Evolutionary conservation across 2,888 invertebrate species (phyloP), one percentile per base, ranked within the genome.

Genomic region (Salpingus planirostris): DNA sequence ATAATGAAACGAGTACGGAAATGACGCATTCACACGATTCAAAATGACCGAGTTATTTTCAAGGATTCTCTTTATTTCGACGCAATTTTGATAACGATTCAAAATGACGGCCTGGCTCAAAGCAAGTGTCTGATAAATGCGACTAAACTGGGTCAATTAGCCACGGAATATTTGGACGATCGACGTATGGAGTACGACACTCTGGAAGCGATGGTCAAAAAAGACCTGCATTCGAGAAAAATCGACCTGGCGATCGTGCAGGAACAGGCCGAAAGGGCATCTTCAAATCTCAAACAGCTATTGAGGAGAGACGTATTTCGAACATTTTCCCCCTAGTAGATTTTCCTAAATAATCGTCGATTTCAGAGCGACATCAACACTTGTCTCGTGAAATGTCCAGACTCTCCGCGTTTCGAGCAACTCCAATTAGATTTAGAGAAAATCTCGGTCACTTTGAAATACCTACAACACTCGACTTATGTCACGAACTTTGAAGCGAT

Each of bases 61-160:
- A 21, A 78, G 79, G 80, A 81, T 50, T 68, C 76, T 0, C 66
- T 74, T 4, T 76, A 76, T 49, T 79, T 75, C 46, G 76, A 78
- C 26, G 72, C 72, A 1, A 72, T 80, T 2, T 54, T 80, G 31
- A 68, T 69, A 21, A 70, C 72, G 1, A 56, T 80, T 26, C 69
- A 70, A 46, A 50, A 68, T 13, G 78, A 81, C 51, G 72, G 73
- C 36, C 59, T 68, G 22, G 67, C 67, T 6, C 80, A 80, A 58
- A 73, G 74, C 24, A 71, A 71, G 47, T 71, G 78, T 38, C 66
- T 80, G 46, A 68, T 76, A 56, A 72, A 70, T 12, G 74, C 77
- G 1, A 78, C 76, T 0, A 69, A 74, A 48, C 70, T 80, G 65
- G 79, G 80, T 0, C 79, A 80, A 49, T 59, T 78, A 1, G 78